Percentiles rank a stretch among this genome's conserved stretches.
Evolutionary conservation across 2,888 invertebrate species (phyloP).

Genomic region (Hirtodrosophila confusa): DNA sequence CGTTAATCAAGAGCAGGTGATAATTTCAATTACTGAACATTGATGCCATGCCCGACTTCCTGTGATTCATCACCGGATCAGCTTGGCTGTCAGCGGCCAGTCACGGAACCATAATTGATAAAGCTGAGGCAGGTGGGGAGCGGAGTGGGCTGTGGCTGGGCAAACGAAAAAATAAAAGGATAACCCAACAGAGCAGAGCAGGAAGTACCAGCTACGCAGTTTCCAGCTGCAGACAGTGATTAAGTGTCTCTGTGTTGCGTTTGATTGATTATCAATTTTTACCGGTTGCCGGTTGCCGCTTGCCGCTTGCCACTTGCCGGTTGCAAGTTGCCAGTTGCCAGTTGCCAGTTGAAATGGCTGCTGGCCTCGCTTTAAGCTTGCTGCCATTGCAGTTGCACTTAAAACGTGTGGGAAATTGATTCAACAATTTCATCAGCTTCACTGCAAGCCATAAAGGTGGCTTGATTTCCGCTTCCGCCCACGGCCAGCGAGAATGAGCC

Average conservation of each 20-base stretch:
- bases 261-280: conserved; percentile 79
- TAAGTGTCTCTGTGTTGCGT: conserved; percentile 68
- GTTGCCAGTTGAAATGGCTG: conserved; percentile 4
- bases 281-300: conserved; percentile 35
- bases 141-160: conserved; percentile 30
- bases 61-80: conserved; percentile 65
- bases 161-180: conserved; percentile 20
- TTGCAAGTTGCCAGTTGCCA: conserved; percentile 9
- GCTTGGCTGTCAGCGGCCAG: conserved; percentile 44
- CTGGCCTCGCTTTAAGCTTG: conserved; percentile 21
- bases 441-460: conserved; percentile 53
- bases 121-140: conserved; percentile 43
- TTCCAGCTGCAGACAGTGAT: conserved; percentile 65
- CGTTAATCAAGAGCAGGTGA: conserved; percentile 68
- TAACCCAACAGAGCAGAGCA: conserved; percentile 13
- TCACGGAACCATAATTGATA: conserved; percentile 65
- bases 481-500: conserved; percentile 13
- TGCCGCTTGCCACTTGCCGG: conserved; percentile 12
- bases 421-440: conserved; percentile 53
- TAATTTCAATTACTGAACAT: conserved; percentile 19
- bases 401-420: conserved; percentile 59
- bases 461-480: conserved; percentile 61
- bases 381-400: conserved; percentile 51
- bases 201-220: conserved; percentile 31
- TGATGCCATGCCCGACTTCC: conserved; percentile 41